Percentiles rank a stretch among this genome's conserved stretches.
Evolutionary conservation across 2,888 invertebrate genomes (phyloP).

Genomic region (Pachliopta kotzebuea): DNA sequence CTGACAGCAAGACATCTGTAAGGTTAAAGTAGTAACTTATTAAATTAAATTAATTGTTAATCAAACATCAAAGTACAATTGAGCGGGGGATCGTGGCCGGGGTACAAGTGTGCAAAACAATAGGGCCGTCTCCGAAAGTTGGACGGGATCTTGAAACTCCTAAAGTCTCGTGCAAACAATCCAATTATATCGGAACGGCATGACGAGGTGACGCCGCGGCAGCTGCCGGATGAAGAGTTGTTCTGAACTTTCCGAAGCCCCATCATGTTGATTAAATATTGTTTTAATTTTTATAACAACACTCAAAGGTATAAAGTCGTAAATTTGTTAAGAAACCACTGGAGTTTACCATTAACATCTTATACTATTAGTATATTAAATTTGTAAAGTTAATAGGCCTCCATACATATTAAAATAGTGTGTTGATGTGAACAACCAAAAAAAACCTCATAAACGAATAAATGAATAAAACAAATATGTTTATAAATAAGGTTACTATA

Average conservation of each 20-base stretch:
- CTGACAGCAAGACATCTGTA: not conserved
- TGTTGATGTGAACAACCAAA: too few species aligned
- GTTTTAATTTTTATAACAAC: not conserved
- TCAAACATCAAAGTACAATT: constrained; percentile 10
- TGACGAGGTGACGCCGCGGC: constrained; percentile 22
- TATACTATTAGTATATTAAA: too few species aligned
- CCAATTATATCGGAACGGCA: constrained; percentile 27
- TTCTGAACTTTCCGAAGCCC: constrained; percentile 4
- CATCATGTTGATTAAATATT: constrained; percentile 20
- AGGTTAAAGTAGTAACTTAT: not conserved
- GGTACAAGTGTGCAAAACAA: constrained; percentile 23
- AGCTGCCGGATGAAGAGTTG: constrained; percentile 26
- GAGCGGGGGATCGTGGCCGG: constrained; percentile 9
- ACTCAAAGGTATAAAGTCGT: not conserved
- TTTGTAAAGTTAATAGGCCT: too few species aligned
- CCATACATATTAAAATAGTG: too few species aligned
- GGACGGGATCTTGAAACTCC: constrained; percentile 21
- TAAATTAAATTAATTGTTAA: constrained; percentile 4
- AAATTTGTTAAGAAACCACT: too few species aligned
- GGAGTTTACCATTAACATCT: too few species aligned
- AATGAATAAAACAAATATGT: too few species aligned
- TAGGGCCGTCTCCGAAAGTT: constrained; percentile 21
- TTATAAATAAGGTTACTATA: too few species aligned
- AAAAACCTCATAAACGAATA: too few species aligned
- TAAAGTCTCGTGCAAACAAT: constrained; percentile 30